phyloP scores from a whole-genome alignment of 2,888 invertebrate genomes.

The Hymenopus coronatus region DNA sequence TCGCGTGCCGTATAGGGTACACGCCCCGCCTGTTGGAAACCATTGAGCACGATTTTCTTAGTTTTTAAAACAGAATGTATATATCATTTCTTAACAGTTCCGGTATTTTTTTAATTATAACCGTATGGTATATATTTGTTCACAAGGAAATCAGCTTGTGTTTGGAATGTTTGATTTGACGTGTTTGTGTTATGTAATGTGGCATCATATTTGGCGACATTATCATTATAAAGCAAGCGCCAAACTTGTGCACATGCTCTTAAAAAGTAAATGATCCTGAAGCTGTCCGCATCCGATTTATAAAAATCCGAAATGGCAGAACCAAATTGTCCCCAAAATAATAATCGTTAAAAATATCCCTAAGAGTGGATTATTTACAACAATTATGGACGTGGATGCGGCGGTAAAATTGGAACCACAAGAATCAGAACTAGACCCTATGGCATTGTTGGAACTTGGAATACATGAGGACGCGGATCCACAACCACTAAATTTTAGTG shows the following conservation, averaged over 20 bases:
- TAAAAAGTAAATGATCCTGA: not conserved
- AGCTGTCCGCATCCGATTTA: not conserved
- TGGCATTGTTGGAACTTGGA: not conserved
- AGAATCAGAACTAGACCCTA: not conserved
- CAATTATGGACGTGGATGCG: not conserved
- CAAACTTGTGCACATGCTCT: not conserved
- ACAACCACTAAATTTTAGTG: not conserved
- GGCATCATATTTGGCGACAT: too few species aligned
- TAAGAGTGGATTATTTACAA: not conserved
- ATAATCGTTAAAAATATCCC: not conserved
- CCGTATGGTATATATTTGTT: too few species aligned
- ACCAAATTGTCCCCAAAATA: not conserved
- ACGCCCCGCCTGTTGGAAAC: too few species aligned
- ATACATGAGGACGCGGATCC: not conserved
- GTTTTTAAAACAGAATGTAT: too few species aligned
- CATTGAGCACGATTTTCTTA: too few species aligned
- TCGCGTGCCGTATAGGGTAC: too few species aligned
- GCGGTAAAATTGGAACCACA: not conserved
- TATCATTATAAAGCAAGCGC: too few species aligned
- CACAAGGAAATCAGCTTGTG: too few species aligned
- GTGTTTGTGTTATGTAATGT: too few species aligned
- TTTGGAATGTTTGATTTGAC: too few species aligned
- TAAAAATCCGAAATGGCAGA: not conserved
- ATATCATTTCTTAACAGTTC: too few species aligned
- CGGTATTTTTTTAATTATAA: too few species aligned